Conservation (phyloP, 2,888 invertebrate genomes). For the Cephus sareptanus region DNA sequence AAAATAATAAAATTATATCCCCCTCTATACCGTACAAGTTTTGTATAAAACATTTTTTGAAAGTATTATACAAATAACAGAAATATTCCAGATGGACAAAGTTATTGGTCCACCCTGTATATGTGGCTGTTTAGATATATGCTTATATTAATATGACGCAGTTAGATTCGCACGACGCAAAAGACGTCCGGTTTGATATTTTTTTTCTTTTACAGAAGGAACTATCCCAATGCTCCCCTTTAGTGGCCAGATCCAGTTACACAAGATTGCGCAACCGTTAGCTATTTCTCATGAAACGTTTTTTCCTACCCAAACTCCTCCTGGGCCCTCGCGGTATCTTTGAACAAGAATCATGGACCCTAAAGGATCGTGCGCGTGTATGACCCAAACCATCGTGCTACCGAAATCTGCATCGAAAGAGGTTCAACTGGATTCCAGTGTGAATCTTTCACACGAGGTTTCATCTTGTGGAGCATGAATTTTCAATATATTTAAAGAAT, state of each 20-base stretch:
- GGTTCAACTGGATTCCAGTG: background rate
- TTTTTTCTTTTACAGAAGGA: background rate
- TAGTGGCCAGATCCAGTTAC: conserved; percentile 11
- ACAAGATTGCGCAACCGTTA: conserved; percentile 4
- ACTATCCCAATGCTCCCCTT: background rate
- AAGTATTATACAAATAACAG: too few relatives aligned
- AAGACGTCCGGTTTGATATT: background rate
- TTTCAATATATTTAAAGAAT: background rate
- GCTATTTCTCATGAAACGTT: conserved; percentile 4
- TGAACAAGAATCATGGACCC: background rate
- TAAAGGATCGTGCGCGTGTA: background rate
- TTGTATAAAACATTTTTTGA: too few relatives aligned
- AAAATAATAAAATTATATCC: too few relatives aligned
- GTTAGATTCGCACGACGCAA: background rate
- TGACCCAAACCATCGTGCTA: background rate
- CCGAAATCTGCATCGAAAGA: conserved; percentile 2
- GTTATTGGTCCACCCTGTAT: too few relatives aligned
- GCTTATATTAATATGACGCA: background rate
- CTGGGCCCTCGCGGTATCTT: background rate
- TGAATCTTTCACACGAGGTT: background rate
- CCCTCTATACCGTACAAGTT: too few relatives aligned
- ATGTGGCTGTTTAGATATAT: background rate
- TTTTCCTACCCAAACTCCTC: background rate
- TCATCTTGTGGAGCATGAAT: background rate
- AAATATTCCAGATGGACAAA: too few relatives aligned